Conservation (phyloP, 37 sponge, comb jelly and placozoan species). For the Aplysina aerophoba region DNA sequence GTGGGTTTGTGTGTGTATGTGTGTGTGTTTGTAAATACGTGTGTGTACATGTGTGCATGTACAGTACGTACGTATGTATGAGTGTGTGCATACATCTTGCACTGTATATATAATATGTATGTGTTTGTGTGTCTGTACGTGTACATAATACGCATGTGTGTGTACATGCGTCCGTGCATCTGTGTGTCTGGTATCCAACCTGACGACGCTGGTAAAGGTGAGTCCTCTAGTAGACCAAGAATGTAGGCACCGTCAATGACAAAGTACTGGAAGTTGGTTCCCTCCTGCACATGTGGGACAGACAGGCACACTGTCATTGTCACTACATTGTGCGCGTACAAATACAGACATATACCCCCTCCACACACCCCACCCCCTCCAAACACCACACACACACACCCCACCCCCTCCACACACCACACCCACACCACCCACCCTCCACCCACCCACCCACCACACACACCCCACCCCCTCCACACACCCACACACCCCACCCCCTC, state of each 20-base stretch:
- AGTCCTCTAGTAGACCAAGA: slow-evolving; percentile 73
- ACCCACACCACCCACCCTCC: too few relatives aligned
- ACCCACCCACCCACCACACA: too few relatives aligned
- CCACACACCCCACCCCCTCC: not conserved
- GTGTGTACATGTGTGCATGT: too few relatives aligned
- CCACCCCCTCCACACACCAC: too few relatives aligned
- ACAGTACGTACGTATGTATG: too few relatives aligned
- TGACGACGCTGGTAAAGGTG: slow-evolving; percentile 2
- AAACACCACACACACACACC: too few relatives aligned
- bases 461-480: too few relatives aligned
- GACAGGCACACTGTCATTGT: too few relatives aligned
- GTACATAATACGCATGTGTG: not conserved
- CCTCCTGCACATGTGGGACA: not conserved
- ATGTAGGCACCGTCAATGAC: slow-evolving; percentile 76
- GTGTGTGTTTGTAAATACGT: not conserved
- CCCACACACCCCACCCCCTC: not conserved
- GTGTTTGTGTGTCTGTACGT: too few relatives aligned
- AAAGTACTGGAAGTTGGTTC: slow-evolving; percentile 76
- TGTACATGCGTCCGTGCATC: not conserved
- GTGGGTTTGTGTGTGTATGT: not conserved
- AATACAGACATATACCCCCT: not conserved
- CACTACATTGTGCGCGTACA: too few relatives aligned
- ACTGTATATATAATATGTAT: not conserved
- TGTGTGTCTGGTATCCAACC: not conserved
- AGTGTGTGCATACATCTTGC: not conserved